These are phyloP conservation scores for Eupithecia exiguata DNA, from an alignment of 2,888 invertebrate species.

Conservation along the genomic window DNA sequence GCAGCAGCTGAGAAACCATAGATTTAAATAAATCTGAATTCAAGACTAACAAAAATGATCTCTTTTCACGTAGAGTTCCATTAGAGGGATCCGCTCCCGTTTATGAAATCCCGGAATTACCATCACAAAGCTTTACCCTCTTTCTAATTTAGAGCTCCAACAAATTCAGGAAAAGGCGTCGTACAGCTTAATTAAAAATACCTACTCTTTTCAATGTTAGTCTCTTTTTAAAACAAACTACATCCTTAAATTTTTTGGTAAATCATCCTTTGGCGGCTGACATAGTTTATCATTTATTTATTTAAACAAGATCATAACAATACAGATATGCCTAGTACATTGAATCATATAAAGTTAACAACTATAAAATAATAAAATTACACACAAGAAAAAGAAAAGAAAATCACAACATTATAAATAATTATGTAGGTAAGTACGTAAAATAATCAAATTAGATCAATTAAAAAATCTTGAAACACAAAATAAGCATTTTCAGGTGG, in stretches of 20 bases:
- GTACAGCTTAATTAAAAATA: constrained; percentile 8
- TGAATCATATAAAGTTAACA: no score
- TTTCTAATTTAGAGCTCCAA: constrained; percentile 12
- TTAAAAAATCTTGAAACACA: no score
- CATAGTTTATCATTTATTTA: background rate
- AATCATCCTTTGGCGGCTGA: background rate
- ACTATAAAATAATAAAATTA: no score
- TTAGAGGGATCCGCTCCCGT: constrained; percentile 18
- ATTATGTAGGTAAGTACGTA: no score
- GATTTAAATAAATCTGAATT: constrained; percentile 6
- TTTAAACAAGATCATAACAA: no score
- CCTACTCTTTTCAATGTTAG: background rate
- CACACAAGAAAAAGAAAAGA: no score
- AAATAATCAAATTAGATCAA: no score
- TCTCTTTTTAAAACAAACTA: background rate
- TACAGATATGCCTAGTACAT: no score
- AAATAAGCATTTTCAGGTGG: no score
- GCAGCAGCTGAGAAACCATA: background rate
- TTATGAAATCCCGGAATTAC: constrained; percentile 16
- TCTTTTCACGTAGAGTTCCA: constrained; percentile 20
- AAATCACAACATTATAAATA: no score
- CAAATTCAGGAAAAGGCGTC: background rate
- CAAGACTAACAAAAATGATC: constrained; percentile 5
- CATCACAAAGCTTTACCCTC: constrained; percentile 15
- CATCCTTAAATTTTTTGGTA: background rate